Evolutionary conservation across 2,113 vertebrate species (phyloP).

Genomic region (Anarrhichthys ocellatus): DNA sequence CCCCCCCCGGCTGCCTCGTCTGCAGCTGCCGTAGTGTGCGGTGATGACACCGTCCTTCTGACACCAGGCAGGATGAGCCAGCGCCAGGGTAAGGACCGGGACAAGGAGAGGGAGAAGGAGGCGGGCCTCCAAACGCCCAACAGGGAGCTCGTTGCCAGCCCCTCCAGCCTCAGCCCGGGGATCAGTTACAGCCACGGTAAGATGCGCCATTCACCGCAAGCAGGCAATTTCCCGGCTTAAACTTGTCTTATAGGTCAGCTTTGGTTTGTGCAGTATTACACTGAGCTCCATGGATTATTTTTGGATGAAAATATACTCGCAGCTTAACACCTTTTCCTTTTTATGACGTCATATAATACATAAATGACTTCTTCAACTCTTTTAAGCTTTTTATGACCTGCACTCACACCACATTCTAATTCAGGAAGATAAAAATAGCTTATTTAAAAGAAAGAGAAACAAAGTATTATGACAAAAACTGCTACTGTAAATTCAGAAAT

Average conservation of each 20-base stretch:
- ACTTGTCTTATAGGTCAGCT: not conserved
- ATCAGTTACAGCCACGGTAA: conserved; percentile 90
- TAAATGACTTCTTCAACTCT: too few species aligned
- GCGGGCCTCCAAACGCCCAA: conserved; percentile 87
- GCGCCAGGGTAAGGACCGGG: conserved; percentile 85
- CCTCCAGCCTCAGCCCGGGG: conserved; percentile 88
- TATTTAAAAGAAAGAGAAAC: not conserved
- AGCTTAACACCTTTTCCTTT: not conserved
- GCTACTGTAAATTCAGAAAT: not conserved
- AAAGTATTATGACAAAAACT: not conserved
- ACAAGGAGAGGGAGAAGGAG: conserved; percentile 84
- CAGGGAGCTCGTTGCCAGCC: conserved; percentile 87
- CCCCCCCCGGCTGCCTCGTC: not conserved
- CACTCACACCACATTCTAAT: not conserved
- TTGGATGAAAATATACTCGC: not conserved
- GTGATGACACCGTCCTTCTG: conserved; percentile 88
- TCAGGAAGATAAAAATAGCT: not conserved
- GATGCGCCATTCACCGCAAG: conserved; percentile 11
- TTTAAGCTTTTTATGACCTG: not conserved
- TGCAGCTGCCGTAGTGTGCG: conserved; percentile 85
- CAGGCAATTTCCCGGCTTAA: not conserved
- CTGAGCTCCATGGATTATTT: not conserved
- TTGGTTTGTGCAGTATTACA: not conserved
- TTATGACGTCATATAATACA: not conserved
- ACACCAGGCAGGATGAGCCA: conserved; percentile 96